Evolutionary conservation across 2,797 vertebrate species (phyloP).

Genomic region (Anabacerthia variegaticeps): DNA sequence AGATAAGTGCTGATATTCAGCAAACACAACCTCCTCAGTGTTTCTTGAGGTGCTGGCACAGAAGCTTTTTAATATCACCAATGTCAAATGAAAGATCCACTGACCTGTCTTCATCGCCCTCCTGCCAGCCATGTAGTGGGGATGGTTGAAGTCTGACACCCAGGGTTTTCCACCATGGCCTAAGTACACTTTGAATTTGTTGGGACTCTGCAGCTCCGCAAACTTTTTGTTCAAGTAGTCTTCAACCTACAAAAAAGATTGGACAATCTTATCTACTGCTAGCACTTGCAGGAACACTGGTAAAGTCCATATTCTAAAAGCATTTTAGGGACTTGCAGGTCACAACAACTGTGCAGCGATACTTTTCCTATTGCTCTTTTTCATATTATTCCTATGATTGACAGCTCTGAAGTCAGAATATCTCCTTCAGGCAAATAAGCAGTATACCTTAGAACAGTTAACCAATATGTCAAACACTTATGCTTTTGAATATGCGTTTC

Average conservation of each 20-base stretch:
- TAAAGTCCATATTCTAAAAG: not conserved
- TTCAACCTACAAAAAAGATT: constrained; percentile 79
- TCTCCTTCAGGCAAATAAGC: not conserved
- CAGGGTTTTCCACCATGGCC: constrained; percentile 93
- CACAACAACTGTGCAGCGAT: not conserved
- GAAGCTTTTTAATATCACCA: not conserved
- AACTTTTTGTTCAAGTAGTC: constrained; percentile 86
- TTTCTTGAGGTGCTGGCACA: not conserved
- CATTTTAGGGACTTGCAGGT: not conserved
- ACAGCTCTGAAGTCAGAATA: not conserved
- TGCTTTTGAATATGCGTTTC: not conserved
- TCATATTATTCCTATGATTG: not conserved
- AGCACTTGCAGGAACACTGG: not conserved
- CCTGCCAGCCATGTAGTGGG: constrained; percentile 94
- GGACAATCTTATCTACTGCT: not conserved
- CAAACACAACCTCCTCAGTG: not conserved
- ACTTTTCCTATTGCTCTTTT: not conserved
- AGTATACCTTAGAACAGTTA: not conserved
- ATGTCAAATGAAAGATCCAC: not conserved
- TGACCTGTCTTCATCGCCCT: constrained; percentile 92
- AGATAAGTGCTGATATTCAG: accelerated
- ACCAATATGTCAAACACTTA: not conserved
- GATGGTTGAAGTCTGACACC: constrained; percentile 98
- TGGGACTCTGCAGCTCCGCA: constrained; percentile 85
- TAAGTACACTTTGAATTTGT: constrained; percentile 87